Conservation (phyloP, 2,888 invertebrate genomes). For the Tetragnatha montana region DNA sequence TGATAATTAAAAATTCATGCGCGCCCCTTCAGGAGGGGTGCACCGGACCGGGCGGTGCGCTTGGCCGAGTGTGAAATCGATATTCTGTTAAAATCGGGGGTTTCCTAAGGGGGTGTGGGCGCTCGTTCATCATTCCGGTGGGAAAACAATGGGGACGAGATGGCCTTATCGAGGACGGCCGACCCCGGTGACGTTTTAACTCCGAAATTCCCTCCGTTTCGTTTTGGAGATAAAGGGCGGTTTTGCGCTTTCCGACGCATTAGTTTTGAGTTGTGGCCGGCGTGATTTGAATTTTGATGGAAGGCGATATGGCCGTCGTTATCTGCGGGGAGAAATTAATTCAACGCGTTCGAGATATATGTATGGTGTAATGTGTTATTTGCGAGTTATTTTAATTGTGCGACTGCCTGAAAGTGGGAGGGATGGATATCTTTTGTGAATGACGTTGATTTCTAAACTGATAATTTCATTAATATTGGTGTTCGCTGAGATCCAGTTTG, state of each 20-base stretch:
- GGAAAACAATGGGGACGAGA: constrained; percentile 63
- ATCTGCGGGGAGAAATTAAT: background rate
- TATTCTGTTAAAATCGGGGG: constrained; percentile 69
- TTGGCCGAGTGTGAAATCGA: constrained; percentile 69
- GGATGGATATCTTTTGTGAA: no score
- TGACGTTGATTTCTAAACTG: no score
- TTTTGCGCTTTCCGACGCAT: background rate
- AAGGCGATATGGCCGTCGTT: background rate
- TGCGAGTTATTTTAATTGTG: no score
- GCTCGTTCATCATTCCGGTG: constrained; percentile 66
- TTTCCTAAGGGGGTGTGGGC: background rate
- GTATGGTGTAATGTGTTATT: no score
- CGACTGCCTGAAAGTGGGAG: no score
- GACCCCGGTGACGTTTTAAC: constrained; percentile 58
- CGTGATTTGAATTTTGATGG: background rate
- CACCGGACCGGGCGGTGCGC: constrained; percentile 56
- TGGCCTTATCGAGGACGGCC: constrained; percentile 46
- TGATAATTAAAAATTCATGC: constrained; percentile 71
- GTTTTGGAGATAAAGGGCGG: background rate
- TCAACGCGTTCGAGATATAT: background rate
- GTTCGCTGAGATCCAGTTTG: no score
- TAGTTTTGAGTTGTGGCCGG: background rate
- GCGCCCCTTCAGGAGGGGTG: constrained; percentile 37
- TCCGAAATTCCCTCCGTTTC: constrained; percentile 14
- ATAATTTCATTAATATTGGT: no score